Percentiles rank a stretch among this genome's conserved stretches.
Evolutionary conservation across 2,113 vertebrate genomes (phyloP).

Genomic region (Urocitellus parryii): DNA sequence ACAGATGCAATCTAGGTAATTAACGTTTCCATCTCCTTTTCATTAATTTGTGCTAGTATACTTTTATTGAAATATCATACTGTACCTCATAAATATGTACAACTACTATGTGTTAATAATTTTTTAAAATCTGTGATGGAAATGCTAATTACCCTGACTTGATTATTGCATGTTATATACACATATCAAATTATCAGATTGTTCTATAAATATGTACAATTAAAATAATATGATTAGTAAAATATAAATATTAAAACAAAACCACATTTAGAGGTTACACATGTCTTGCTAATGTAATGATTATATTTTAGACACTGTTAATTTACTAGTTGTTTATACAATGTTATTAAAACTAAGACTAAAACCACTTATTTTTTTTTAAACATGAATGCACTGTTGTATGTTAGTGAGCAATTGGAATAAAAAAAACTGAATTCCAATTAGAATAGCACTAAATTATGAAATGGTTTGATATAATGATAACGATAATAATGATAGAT

Average conservation of each 20-base stretch:
- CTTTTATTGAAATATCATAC: background rate
- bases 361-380: background rate
- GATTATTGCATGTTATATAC: background rate
- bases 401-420: background rate
- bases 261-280: background rate
- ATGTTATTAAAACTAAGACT: background rate
- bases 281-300: background rate
- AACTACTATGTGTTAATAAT: background rate
- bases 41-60: background rate
- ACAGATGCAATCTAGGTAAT: background rate
- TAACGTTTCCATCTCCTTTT: background rate
- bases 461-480: background rate
- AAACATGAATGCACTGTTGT: background rate
- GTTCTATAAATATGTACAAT: background rate
- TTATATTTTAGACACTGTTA: background rate
- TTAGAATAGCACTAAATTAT: background rate
- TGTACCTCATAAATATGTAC: background rate
- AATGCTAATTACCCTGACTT: background rate
- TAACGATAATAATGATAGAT: background rate
- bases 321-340: background rate
- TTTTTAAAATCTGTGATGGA: background rate
- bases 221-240: background rate
- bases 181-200: background rate
- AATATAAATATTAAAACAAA: background rate
- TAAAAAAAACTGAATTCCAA: background rate